A percentile compares a stretch with the other conserved stretches of the same genome.
Conservation (phyloP, 1,140 invertebrate genomes). For the Zaprionus africanus region DNA sequence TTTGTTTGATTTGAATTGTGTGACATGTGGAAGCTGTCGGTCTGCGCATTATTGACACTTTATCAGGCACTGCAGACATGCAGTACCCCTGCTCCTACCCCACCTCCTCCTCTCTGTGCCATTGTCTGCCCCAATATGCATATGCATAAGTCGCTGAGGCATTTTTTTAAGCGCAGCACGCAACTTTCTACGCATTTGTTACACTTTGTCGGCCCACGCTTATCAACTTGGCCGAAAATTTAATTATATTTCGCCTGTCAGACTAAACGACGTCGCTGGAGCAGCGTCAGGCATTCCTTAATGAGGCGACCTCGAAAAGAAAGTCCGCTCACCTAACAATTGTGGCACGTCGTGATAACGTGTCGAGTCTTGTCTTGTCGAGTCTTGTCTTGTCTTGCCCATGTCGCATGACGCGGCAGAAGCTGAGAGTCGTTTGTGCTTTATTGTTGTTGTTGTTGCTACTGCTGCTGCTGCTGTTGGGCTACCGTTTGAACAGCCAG, state of each 20-base stretch:
- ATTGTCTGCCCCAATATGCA: constrained; percentile 49
- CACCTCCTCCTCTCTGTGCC: background rate
- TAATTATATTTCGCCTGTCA: constrained; percentile 81
- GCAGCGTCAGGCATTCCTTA: constrained; percentile 72
- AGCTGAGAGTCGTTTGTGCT: constrained; percentile 20
- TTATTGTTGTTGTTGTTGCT: constrained; percentile 33
- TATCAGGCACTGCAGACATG: constrained; percentile 53
- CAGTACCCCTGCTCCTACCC: background rate
- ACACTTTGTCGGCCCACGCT: constrained; percentile 63
- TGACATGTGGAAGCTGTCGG: constrained; percentile 75
- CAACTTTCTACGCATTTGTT: constrained; percentile 78
- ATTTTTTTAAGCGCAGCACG: constrained; percentile 16
- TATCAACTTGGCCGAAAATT: constrained; percentile 68
- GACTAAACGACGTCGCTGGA: constrained; percentile 15
- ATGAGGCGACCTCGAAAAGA: constrained; percentile 71
- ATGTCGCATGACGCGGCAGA: constrained; percentile 53
- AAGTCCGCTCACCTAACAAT: constrained; percentile 52
- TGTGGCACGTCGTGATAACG: constrained; percentile 71
- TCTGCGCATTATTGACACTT: constrained; percentile 70
- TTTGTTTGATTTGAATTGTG: constrained; percentile 77
- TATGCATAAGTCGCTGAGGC: constrained; percentile 10
- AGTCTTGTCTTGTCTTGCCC: constrained; percentile 4
- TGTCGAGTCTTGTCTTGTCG: constrained; percentile 55
- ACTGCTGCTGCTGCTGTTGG: constrained; percentile 35
- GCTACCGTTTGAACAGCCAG: constrained; percentile 63